Conservation (phyloP, 2,888 invertebrate species). For the Sesia apiformis region DNA sequence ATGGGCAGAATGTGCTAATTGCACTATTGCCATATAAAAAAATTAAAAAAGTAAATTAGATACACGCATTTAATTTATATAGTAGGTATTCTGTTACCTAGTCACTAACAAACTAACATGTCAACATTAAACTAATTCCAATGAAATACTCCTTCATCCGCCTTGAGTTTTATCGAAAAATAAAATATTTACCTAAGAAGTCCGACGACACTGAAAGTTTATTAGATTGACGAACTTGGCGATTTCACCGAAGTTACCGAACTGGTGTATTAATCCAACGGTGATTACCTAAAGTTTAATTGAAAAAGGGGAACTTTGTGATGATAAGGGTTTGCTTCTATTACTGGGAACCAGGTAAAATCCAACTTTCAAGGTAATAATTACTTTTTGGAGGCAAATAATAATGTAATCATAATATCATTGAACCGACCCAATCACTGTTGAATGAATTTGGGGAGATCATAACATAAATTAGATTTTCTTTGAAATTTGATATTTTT, state of each 20-base stretch:
- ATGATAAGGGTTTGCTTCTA: not conserved
- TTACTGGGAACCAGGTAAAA: not conserved
- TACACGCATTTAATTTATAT: too few relatives aligned
- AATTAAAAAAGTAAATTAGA: too few relatives aligned
- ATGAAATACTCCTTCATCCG: not conserved
- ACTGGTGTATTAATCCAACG: slow-evolving; percentile 35
- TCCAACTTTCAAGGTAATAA: too few relatives aligned
- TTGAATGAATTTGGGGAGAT: too few relatives aligned
- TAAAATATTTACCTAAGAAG: not conserved
- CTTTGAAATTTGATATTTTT: too few relatives aligned
- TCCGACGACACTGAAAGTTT: slow-evolving; percentile 18
- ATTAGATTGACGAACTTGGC: slow-evolving; percentile 35
- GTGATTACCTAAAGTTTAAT: slow-evolving; percentile 47
- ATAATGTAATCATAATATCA: too few relatives aligned
- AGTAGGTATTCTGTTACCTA: not conserved
- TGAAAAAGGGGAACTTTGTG: slow-evolving; percentile 36
- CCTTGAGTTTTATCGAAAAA: not conserved
- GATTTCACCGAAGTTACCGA: slow-evolving; percentile 25
- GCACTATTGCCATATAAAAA: too few relatives aligned
- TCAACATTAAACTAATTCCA: not conserved
- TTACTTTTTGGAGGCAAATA: too few relatives aligned
- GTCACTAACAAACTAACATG: not conserved
- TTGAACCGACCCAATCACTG: too few relatives aligned
- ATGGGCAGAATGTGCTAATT: too few relatives aligned
- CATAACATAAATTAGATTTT: too few relatives aligned